Evolutionary conservation across 2,888 invertebrate genomes (phyloP), one percentile per base, ranked within the genome.

Genomic region (Periphyllus acericola): DNA sequence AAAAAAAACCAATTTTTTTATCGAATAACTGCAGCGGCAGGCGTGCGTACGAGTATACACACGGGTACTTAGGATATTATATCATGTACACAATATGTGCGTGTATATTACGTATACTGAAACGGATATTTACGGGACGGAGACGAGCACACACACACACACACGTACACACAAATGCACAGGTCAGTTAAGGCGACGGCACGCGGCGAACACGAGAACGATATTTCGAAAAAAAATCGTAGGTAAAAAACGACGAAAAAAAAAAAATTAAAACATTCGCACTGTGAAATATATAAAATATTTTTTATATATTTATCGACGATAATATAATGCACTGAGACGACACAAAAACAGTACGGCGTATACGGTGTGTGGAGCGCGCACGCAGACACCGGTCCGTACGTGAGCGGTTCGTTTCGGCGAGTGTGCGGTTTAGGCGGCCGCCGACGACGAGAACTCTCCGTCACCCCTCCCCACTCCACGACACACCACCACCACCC

Each of bases 361-460:
- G 68, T 60, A 71, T 32, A 74, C 25, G 21, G 46, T 34, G n/a
- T 46, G 36, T 74, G 32, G 71, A 29, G 68, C 80, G 71, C 68
- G 66, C 36, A 40, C 84, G 52, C 86, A 55, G 86, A 80, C 86
- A 86, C 86, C 79, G 86, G 80, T 81, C 87, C 87, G 80, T 87
- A 74, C 87, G 87, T 79, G 87, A 87, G 80, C 87, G 87, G 87
- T 87, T 87, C 87, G 87, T 87, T 87, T 87, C 87, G 87, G 66
- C 87, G 87, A 87, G 87, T 87, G 87, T 80, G 86, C 86, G 86
- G 86, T 86, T 86, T 55, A 32, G 79, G 79, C 78, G 78, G 72
- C 79, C 71, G 85, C 52, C 86, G 85, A n/a, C 85, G 78, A 68
- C 78, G 78, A 78, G 78, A 78, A 85, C 78, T 86, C 86, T 71